Percentiles rank a stretch among this genome's conserved stretches.
Conservation (phyloP, 2,888 invertebrate genomes). For the Parasteatoda lunata region DNA sequence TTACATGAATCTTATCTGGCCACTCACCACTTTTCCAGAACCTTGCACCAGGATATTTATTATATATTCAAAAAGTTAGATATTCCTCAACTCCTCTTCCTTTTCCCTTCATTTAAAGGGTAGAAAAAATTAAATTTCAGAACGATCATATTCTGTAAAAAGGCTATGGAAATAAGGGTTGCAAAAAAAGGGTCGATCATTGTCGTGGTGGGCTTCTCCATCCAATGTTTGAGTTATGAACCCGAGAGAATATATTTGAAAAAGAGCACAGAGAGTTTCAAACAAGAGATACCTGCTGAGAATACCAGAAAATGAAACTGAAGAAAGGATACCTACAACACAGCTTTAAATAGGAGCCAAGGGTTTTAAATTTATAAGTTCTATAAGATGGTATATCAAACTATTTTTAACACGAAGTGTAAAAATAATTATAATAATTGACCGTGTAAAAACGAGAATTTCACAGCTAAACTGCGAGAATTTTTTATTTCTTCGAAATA, state of each 20-base stretch:
- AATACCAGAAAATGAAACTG: no score
- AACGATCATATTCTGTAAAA: slow-evolving; percentile 37
- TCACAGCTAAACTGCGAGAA: no score
- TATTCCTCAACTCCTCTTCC: slow-evolving; percentile 31
- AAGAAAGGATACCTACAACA: no score
- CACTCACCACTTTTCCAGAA: slow-evolving; percentile 43
- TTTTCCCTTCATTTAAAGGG: slow-evolving; percentile 37
- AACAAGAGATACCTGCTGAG: no score
- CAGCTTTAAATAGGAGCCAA: no score
- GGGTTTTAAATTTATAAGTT: no score
- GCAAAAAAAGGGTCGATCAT: neutral
- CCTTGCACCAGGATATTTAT: slow-evolving; percentile 60
- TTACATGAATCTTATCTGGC: slow-evolving; percentile 69
- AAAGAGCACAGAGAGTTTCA: no score
- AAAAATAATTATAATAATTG: no score
- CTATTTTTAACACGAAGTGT: no score
- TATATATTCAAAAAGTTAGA: slow-evolving; percentile 67
- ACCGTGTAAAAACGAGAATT: no score
- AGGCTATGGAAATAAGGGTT: slow-evolving; percentile 36
- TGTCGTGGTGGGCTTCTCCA: neutral
- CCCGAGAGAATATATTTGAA: neutral
- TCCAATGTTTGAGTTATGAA: neutral
- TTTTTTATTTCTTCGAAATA: no score
- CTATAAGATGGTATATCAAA: no score
- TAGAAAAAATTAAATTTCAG: slow-evolving; percentile 37